Evolutionary conservation across 2,888 invertebrate genomes (phyloP).

Genomic region (Galerucella nymphaeae): DNA sequence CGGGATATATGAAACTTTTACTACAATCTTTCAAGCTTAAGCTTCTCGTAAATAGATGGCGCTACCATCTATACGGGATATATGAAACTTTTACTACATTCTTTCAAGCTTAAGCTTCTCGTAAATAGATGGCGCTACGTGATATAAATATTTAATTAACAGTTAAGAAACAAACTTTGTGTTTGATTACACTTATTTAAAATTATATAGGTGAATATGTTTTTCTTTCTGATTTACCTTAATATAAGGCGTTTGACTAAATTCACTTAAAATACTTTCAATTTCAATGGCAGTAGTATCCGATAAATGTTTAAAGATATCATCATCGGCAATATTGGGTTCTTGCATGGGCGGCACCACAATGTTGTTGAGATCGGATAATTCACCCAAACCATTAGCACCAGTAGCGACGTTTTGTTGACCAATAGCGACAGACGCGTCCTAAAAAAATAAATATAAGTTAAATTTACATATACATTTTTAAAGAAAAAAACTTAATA

Average conservation of each 20-base stretch:
- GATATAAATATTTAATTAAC: background rate
- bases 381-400: conserved; percentile 69
- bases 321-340: conserved; percentile 70
- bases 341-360: conserved; percentile 72
- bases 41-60: too few species aligned
- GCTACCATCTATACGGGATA: background rate
- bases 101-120: background rate
- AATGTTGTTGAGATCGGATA: conserved; percentile 77
- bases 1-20: background rate
- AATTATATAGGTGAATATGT: background rate
- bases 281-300: conserved; percentile 89
- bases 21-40: too few species aligned
- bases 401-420: conserved; percentile 66
- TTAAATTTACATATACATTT: background rate
- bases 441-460: conserved; percentile 63
- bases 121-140: background rate
- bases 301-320: conserved; percentile 83
- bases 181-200: too few species aligned
- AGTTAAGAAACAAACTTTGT: too few species aligned
- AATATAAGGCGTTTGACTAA: conserved; percentile 75
- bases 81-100: background rate
- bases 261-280: conserved; percentile 83
- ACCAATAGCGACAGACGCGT: conserved; percentile 71
- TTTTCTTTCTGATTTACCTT: conserved; percentile 67
- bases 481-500: too few species aligned